Evolutionary conservation across 2,113 vertebrate genomes (phyloP), one percentile per base, ranked within the genome.

Genomic region (Neotragus moschatus): DNA sequence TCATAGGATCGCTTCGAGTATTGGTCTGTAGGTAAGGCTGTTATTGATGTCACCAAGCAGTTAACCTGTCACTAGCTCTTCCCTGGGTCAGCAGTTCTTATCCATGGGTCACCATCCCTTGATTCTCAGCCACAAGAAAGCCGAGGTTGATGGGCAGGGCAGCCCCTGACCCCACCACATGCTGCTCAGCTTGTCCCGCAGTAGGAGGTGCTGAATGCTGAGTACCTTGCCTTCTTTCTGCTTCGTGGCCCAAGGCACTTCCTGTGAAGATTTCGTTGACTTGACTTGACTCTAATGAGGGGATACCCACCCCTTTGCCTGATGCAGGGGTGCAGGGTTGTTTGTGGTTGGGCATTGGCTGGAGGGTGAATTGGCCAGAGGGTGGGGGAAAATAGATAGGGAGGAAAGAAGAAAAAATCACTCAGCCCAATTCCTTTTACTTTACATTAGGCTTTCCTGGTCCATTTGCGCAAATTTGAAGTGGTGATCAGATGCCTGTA

Each of bases 21-120:
- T 75, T 84, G 79, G 14, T 81, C 21, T n/a, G 1, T 3, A 19
- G 61, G 39, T 53, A 79, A 86, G 56, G 11, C 60, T n/a, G 0
- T 94, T 60, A 13, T 1, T 23, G 55, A 39, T 14, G 3, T 49
- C 30, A 25, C 12, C 79, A 39, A 12, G 77, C 21, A 25, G 30
- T 51, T 47, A 30, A n/a, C 25, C 13, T 19, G 16, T 70, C 43
- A 10, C 2, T 43, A 26, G 23, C n/a, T 91, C 39, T 81, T 89
- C 33, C 39, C 45, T 6, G 17, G 39, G 63, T 23, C 23, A 33
- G 28, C n/a, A 13, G 0, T 28, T 60, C 56, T 56, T 51, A 49
- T 5, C 7, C 6, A 0, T 45, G 28, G 51, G 4, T 60, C 15
- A 5, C 43, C 30, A 5, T 16, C 17, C 19, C 33, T 12, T 36